Base-by-base conservation (phyloP, 2,888 invertebrate species). In the Carcina quercana region DNA sequence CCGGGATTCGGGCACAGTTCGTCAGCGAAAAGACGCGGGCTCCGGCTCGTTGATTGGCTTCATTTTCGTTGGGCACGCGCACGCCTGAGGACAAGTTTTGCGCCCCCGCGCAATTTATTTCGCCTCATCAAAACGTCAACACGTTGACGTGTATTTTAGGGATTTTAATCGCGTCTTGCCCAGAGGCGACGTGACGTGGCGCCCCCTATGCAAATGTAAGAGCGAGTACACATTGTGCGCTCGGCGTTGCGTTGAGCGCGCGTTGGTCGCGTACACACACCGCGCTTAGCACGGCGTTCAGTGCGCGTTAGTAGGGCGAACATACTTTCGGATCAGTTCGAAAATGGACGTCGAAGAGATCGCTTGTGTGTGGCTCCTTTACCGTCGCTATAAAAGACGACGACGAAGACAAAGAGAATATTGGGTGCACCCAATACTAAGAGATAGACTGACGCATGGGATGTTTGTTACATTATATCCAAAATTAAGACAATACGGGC, bases 121-220 rank as follows among this genome's bases (percentile, higher is more conserved):
- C 71, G 68, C 68, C 75, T 79, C 79, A 74, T 80, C 78, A 78
- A 75, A 78, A 79, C 69, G 82, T 79, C 82, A 82, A 79, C 80
- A 76, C 76, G 73, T 62, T 74, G 79, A 75, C 74, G 74, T 73
- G 69, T 74, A 78, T 79, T 80, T 78, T 74, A 66, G 74, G 72
- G 72, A 68, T 73, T 79, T 78, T 79, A 78, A 78, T 78, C 72
- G 74, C 54, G 50, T 53, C 56, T 55, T 52, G 47, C 48, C 49
- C 50, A 42, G 49, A n/a, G 44, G 53, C 51, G 47, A 40, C 39
- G 44, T 38, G 38, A 47, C 47, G 47, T 15, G 24, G 42, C 54
- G 43, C 58, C 67, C 66, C 59, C 67, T 70, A 76, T 79, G 82
- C 67, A 78, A 76, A 80, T 76, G 63, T 56, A n/a, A n/a, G n/a